Conservation (phyloP, 2,888 invertebrate genomes). For the Chrysina gloriosa region DNA sequence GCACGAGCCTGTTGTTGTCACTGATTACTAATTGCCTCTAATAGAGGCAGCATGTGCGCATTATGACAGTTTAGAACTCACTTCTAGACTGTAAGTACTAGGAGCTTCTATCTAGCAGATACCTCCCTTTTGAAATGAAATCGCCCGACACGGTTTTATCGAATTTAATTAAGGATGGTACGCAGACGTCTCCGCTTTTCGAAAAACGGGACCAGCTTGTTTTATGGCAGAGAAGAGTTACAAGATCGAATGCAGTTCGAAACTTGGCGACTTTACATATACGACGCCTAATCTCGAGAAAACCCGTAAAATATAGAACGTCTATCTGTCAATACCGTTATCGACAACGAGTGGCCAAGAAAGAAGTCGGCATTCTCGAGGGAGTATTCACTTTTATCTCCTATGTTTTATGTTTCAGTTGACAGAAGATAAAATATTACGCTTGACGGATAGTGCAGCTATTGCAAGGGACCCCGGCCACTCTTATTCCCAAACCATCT, state of each 20-base stretch:
- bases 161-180: slow-evolving; percentile 23
- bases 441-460: slow-evolving; percentile 61
- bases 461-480: slow-evolving; percentile 45
- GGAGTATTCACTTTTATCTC: slow-evolving; percentile 65
- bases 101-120: slow-evolving; percentile 56
- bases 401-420: slow-evolving; percentile 65
- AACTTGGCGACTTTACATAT: no score
- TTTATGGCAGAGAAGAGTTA: not conserved
- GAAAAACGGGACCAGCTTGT: not conserved
- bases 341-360: slow-evolving; percentile 50
- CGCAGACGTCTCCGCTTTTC: slow-evolving; percentile 7
- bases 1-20: slow-evolving; percentile 41
- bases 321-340: slow-evolving; percentile 59
- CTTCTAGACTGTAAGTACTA: slow-evolving; percentile 55
- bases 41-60: slow-evolving; percentile 62
- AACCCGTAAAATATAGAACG: slow-evolving; percentile 35
- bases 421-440: slow-evolving; percentile 66
- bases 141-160: slow-evolving; percentile 29
- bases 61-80: slow-evolving; percentile 64
- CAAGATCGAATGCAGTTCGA: no score
- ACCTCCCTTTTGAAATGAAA: slow-evolving; percentile 44
- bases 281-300: not conserved
- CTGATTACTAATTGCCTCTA: slow-evolving; percentile 64
- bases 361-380: slow-evolving; percentile 56
- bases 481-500: slow-evolving; percentile 60